Base-by-base conservation (phyloP, 1,140 invertebrate species). In the Steinernema khuongi region DNA sequence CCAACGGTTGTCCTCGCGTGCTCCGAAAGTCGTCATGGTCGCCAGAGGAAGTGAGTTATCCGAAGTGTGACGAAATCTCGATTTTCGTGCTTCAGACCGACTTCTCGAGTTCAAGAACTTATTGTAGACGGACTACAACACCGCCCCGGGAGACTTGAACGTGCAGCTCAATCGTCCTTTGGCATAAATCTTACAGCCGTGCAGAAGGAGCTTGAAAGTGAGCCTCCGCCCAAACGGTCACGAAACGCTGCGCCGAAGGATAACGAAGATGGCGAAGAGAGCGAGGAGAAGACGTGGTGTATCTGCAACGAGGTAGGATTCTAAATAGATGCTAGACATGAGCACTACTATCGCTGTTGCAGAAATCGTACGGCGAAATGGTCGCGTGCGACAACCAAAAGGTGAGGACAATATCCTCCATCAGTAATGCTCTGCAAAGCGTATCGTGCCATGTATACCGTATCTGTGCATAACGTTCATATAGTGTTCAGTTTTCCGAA, bases 371-470 rank as follows among this genome's bases (percentile, higher is more conserved):
- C 85, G 96, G 96, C 11, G 94, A 96, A 83, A 98, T 98, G 96
- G 94, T 98, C 70, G 95, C 94, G 70, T 97, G 96, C 88, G 96
- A 98, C 88, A 97, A 97, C 88, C 91, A 93, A 22, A 60, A 60
- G 50, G 50, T 60, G 26, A 60, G 26, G n/a, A n/a, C 36, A 11
- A 7, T 41, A 41, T 41, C 36, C 36, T 41, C n/a, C n/a, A n/a
- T n/a, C n/a, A n/a, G n/a, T n/a, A n/a, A n/a, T n/a, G n/a, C n/a
- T 41, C 36, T 41, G 36, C 36, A n/a, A 41, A 41, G 36, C 36
- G 7, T 7, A 7, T 41, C n/a, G 7, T 41, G 36, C 36, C 36
- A 41, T 41, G 7, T 41, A 7, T 41, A 41, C n/a, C 7, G 36
- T 41, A 11, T 41, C 36, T 41, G n/a, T 41, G 36, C 36, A 41